Conservation (phyloP, 2,888 invertebrate genomes). For the Charanyca ferruginea region DNA sequence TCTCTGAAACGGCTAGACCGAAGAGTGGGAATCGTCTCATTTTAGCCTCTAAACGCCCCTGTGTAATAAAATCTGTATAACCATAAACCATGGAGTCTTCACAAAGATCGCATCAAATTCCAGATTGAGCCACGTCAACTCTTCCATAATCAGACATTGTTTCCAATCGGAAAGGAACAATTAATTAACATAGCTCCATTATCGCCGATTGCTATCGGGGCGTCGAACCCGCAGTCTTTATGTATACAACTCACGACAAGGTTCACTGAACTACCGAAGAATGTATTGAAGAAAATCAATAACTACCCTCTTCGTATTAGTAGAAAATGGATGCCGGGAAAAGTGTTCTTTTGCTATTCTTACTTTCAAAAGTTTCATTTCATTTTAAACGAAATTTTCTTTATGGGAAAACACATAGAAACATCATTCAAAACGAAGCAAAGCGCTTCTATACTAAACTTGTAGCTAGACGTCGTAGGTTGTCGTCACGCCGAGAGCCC, state of each 20-base stretch:
- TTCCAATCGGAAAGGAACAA: conserved; percentile 17
- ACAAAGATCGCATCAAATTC: conserved; percentile 19
- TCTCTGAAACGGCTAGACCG: too few species aligned
- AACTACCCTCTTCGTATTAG: conserved; percentile 38
- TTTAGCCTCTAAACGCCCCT: too few species aligned
- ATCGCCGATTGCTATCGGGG: conserved; percentile 55
- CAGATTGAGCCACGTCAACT: background rate
- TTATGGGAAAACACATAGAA: conserved; percentile 44
- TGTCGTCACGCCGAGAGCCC: conserved; percentile 61
- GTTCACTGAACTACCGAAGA: conserved; percentile 62
- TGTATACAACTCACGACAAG: conserved; percentile 55
- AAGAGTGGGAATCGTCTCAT: too few species aligned
- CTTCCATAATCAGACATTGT: conserved; percentile 48
- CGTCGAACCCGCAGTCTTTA: conserved; percentile 56
- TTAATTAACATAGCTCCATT: conserved; percentile 54
- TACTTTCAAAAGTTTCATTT: background rate
- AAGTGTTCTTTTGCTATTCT: background rate
- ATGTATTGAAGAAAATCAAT: conserved; percentile 58
- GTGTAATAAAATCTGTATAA: too few species aligned
- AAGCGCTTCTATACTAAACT: conserved; percentile 50
- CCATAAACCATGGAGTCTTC: background rate
- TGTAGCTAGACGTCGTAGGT: conserved; percentile 51
- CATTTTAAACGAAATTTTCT: conserved; percentile 10
- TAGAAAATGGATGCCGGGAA: conserved; percentile 27
- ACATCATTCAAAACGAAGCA: conserved; percentile 51